Evolutionary conservation across 2,113 vertebrate genomes (phyloP), one percentile per base, ranked within the genome.

Genomic region (Brachionichthys hirsutus): DNA sequence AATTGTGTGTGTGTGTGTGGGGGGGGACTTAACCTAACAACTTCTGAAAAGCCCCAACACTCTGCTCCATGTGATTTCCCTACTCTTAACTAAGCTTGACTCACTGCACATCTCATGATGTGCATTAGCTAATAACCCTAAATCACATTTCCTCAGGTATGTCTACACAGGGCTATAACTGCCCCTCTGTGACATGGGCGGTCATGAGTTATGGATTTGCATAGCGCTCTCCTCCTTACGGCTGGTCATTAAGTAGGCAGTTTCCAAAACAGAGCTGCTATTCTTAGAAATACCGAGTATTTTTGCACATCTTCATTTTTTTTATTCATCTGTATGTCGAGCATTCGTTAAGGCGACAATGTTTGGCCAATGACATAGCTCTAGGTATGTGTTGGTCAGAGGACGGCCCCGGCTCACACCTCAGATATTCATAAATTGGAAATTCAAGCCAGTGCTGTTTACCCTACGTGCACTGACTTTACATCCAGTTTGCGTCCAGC

Each of bases 111-210:
- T 87, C 84, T 75, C 80, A 69, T 86, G 85, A 81, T 38, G 11
- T 56, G 59, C 59, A 71, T 89, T 86, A 85, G 51, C 78, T 75
- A 84, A 80, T 85, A 70, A 62, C 54, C 48, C 41, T 75, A 78
- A 87, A 87, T 87, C 69, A 77, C 66, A 89, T 89, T 85, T 77
- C 54, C 59, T 45, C 35, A 75, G 70, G 78, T 85, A 84, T 85
- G 78, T 80, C 58, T 70, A 43, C 40, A 43, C 57, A 14, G 35
- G 15, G 51, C 50, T 47, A 73, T 83, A 82, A 84, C 17, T 59
- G 68, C 70, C 70, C 58, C 70, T 75, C 73, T 80, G 77, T 83
- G 80, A 75, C 67, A 12, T 12, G 30, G 58, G 49, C 57, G 73
- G 80, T 83, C 85, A 85, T 78, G 84, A 80, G 77, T 75, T 83